Base-by-base conservation (phyloP, 2,888 invertebrate genomes). In the Erannis defoliaria region DNA sequence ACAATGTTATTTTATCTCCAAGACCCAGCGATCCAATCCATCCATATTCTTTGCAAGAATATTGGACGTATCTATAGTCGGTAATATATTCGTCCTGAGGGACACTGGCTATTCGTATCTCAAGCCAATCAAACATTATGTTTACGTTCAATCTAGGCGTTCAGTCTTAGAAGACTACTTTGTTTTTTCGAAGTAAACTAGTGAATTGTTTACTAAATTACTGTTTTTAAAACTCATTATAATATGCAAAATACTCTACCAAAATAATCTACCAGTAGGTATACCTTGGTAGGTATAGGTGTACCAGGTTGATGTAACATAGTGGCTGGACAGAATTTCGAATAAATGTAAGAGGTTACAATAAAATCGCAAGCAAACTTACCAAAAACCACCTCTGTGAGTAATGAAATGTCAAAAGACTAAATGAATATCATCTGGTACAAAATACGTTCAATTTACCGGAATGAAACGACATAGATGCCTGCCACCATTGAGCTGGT, bases 61-160 rank as follows among this genome's bases (percentile, higher is more conserved):
- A 49, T 49, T 49, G 35, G 49, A 49, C 35, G 23, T 35, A 48
- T 48, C 19, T 40, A 51, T 40, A 42, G 40, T 55, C 18, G 45
- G 55, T 50, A 55, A 55, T 50, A 46, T 60, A 55, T 59, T 60
- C 50, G 18, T 59, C 54, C 50, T 19, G 26, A 26, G 54, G 59
- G 62, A 64, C 55, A 55, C 38, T 37, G 59, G 56, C 53, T n/a
- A 26, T 55, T 45, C 49, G 60, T 56, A 64, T 62, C 66, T 43
- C 23, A 33, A 51, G 71, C 75, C 80, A 75, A 76, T 78, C 73
- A 72, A 68, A 64, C 37, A 62, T 62, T 50, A 68, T 77, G 77
- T 77, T 77, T 71, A 73, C 72, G 64, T 77, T 77, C 74, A 73
- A 77, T 77, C 71, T 75, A 66, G 65, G 68, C 55, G 23, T 58